Conservation (phyloP, 2,888 invertebrate species). For the Zaprionus lineosus region DNA sequence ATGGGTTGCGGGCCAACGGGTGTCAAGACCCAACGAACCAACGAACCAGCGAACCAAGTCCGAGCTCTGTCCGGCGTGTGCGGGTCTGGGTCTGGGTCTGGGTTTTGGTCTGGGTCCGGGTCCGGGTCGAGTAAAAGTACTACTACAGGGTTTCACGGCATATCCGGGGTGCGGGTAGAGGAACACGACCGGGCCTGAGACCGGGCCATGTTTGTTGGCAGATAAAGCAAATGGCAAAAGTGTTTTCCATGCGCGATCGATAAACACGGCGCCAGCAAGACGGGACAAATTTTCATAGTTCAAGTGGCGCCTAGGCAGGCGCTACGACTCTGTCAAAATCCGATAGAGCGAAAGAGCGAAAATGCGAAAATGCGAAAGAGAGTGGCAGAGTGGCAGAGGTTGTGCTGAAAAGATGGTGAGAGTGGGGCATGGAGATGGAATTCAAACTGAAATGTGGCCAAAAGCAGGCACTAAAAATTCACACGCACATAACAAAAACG, state of each 20-base stretch:
- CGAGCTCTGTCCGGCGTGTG: constrained; percentile 48
- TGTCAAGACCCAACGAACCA: constrained; percentile 27
- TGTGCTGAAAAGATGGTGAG: too few species aligned
- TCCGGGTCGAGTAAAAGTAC: constrained; percentile 46
- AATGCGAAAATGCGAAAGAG: background rate
- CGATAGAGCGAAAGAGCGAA: background rate
- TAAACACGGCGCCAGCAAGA: constrained; percentile 78
- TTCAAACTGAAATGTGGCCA: constrained; percentile 62
- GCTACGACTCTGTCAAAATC: constrained; percentile 15
- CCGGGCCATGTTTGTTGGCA: constrained; percentile 69
- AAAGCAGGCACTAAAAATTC: constrained; percentile 74
- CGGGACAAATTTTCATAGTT: constrained; percentile 81
- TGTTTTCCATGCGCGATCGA: constrained; percentile 77
- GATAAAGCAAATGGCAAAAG: constrained; percentile 76
- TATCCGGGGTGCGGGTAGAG: constrained; percentile 26
- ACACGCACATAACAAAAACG: constrained; percentile 52
- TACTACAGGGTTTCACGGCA: too few species aligned
- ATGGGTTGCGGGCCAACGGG: background rate
- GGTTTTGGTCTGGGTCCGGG: constrained; percentile 40
- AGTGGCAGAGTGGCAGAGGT: too few species aligned
- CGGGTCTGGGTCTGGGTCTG: background rate
- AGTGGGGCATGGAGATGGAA: too few species aligned
- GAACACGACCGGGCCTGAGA: constrained; percentile 12
- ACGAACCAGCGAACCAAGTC: constrained; percentile 58
- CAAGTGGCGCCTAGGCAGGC: constrained; percentile 79